Percentiles rank a stretch among this genome's conserved stretches.
Evolutionary conservation across 2,113 vertebrate genomes (phyloP).

Genomic region (Bufo bufo): DNA sequence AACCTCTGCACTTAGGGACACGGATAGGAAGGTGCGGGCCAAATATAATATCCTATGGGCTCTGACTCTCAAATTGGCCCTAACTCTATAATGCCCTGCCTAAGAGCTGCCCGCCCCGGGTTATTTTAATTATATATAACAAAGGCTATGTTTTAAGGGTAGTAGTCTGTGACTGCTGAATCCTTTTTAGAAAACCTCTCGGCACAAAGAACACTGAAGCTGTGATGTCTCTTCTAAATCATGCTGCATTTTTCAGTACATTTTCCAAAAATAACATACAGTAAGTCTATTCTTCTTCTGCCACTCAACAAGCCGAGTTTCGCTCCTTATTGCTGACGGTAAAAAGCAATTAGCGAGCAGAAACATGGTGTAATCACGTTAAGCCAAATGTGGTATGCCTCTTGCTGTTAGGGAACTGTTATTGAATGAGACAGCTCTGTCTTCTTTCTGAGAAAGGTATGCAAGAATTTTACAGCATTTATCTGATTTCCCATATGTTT

Average conservation of each 20-base stretch:
- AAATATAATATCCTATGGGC: too few species aligned
- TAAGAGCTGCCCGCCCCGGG: too few species aligned
- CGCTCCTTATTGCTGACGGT: slow-evolving; percentile 17
- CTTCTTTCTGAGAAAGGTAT: slow-evolving; percentile 29
- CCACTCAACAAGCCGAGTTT: not conserved
- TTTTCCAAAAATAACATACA: not conserved
- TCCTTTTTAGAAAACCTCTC: too few species aligned
- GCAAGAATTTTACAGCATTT: slow-evolving; percentile 6
- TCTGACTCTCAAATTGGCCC: too few species aligned
- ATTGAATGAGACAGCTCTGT: slow-evolving; percentile 22
- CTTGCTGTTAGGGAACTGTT: slow-evolving; percentile 13
- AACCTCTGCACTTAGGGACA: too few species aligned
- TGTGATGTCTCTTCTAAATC: not conserved
- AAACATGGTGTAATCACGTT: slow-evolving; percentile 38
- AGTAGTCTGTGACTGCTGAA: too few species aligned
- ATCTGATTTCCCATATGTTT: slow-evolving; percentile 48
- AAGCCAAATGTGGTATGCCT: slow-evolving; percentile 3
- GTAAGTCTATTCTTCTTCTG: not conserved
- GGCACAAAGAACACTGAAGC: not conserved
- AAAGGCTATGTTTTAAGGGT: too few species aligned
- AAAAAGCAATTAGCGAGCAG: slow-evolving; percentile 31
- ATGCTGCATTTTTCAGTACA: not conserved
- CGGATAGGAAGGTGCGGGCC: too few species aligned
- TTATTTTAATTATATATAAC: too few species aligned
- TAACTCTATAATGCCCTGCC: too few species aligned